phyloP scores from a whole-genome alignment of 2,888 invertebrate genomes.

The Xestoiulus laeticollis region DNA sequence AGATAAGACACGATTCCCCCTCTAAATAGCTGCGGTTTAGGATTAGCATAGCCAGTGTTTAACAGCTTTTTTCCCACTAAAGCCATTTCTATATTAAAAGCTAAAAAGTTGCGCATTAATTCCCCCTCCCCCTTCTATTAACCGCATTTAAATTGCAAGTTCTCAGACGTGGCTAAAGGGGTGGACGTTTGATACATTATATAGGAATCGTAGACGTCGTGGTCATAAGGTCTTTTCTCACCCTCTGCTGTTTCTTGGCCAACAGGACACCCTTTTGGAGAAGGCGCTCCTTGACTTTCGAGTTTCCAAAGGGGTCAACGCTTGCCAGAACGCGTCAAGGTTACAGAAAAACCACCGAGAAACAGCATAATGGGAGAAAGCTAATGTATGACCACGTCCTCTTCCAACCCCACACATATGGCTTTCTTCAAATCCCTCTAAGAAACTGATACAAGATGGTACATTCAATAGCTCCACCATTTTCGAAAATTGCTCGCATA shows the following conservation, averaged over 20 bases:
- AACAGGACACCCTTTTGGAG: not conserved
- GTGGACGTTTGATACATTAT: not conserved
- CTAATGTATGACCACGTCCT: not conserved
- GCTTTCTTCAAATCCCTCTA: too few species aligned
- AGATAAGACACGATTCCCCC: not conserved
- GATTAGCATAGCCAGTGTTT: not conserved
- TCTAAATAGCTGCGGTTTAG: not conserved
- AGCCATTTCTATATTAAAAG: not conserved
- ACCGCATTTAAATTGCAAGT: not conserved
- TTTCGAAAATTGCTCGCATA: too few species aligned
- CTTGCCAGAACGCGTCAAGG: not conserved
- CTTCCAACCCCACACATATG: too few species aligned
- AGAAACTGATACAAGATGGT: too few species aligned
- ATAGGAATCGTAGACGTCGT: not conserved
- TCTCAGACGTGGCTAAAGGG: not conserved
- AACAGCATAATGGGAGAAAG: conserved; percentile 9
- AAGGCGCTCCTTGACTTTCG: conserved; percentile 2
- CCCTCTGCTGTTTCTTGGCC: not conserved
- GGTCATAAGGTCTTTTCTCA: conserved; percentile 7
- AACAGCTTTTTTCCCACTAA: not conserved
- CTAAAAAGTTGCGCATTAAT: not conserved
- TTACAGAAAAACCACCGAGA: not conserved
- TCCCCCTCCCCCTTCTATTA: not conserved
- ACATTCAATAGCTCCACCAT: too few species aligned
- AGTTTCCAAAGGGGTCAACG: conserved; percentile 9